These are phyloP conservation scores for Megastigmus dorsalis DNA, from an alignment of 2,888 invertebrate species.

Conservation along the genomic window DNA sequence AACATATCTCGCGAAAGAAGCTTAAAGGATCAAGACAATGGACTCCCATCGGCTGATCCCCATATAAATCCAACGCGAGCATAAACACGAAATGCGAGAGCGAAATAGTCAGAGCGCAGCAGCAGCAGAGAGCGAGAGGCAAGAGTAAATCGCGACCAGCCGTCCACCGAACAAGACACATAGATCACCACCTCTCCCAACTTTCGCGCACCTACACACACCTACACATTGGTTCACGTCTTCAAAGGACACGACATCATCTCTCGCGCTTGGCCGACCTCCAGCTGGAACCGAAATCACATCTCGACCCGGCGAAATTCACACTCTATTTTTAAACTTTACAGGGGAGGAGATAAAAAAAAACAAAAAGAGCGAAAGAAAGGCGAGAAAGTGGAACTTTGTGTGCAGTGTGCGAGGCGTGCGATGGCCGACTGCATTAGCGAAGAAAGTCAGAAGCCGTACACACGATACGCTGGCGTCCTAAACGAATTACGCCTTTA, in stretches of 20 bases:
- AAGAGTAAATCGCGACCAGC: too few relatives aligned
- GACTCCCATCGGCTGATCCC: too few relatives aligned
- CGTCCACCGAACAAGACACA: background rate
- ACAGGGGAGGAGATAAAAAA: background rate
- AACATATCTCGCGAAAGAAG: too few relatives aligned
- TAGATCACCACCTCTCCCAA: background rate
- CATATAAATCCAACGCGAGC: too few relatives aligned
- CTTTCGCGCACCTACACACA: background rate
- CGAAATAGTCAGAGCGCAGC: too few relatives aligned
- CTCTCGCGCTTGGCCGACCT: slow-evolving; percentile 1
- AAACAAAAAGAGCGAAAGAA: background rate
- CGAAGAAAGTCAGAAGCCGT: slow-evolving; percentile 65
- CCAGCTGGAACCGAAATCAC: background rate
- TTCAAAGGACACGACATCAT: background rate
- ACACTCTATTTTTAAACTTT: too few relatives aligned
- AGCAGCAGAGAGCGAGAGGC: too few relatives aligned
- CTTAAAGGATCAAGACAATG: too few relatives aligned
- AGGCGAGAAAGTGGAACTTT: background rate
- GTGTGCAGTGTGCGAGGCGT: background rate
- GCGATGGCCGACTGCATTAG: slow-evolving; percentile 28
- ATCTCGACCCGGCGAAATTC: background rate
- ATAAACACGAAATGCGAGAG: too few relatives aligned
- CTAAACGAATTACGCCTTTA: slow-evolving; percentile 70
- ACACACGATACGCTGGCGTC: slow-evolving; percentile 51
- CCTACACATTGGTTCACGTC: background rate